Conservation (phyloP, 2,113 vertebrate genomes). For the Toxotes chatareus region DNA sequence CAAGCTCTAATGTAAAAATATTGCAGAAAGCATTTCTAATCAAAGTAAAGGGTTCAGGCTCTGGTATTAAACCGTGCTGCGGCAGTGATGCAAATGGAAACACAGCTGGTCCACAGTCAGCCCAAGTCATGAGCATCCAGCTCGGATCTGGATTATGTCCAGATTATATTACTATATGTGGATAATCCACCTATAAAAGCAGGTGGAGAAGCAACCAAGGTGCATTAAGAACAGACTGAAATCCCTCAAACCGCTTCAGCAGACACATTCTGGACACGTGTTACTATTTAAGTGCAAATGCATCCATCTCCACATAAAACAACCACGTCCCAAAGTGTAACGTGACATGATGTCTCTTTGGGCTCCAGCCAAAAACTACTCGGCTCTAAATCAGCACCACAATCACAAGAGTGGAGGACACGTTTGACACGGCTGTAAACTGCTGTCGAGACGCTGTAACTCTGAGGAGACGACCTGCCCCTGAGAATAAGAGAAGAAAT, state of each 20-base stretch:
- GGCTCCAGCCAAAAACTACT: background rate
- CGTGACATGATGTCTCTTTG: background rate
- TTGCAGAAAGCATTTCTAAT: background rate
- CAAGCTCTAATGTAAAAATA: background rate
- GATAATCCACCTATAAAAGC: slow-evolving; percentile 61
- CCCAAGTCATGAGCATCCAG: slow-evolving; percentile 29
- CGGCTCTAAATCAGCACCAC: background rate
- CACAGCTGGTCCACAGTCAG: slow-evolving; percentile 14
- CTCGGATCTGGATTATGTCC: slow-evolving; percentile 45
- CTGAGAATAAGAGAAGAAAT: too few relatives aligned
- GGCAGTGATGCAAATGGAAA: background rate
- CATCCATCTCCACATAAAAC: background rate
- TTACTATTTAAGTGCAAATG: slow-evolving; percentile 7
- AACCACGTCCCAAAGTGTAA: background rate
- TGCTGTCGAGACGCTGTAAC: too few relatives aligned
- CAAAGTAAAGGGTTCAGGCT: background rate
- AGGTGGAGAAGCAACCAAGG: slow-evolving; percentile 26
- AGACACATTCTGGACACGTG: background rate
- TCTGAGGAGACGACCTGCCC: too few relatives aligned
- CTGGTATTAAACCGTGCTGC: background rate
- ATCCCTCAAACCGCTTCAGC: background rate
- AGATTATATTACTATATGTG: slow-evolving; percentile 49
- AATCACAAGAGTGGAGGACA: background rate
- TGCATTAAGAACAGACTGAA: slow-evolving; percentile 26
- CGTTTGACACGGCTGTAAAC: too few relatives aligned